Base-by-base conservation (phyloP, 2,888 invertebrate species). In the Emmelina monodactyla region DNA sequence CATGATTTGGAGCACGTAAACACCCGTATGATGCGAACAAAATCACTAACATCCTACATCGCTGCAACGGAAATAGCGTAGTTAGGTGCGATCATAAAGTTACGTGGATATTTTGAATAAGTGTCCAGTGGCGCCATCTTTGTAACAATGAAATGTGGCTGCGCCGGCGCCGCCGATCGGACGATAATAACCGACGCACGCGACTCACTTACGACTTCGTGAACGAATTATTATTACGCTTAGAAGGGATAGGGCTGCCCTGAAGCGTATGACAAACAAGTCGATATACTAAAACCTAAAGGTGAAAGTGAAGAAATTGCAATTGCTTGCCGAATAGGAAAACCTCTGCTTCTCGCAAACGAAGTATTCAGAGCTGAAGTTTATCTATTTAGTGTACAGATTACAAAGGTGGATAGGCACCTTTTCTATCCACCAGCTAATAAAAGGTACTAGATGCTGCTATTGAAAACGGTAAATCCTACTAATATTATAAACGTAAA, bases 101-200 rank as follows among this genome's bases (percentile, higher is more conserved):
- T 63, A 65, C 64, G 59, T 25, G 25, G 25, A 25, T 25, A 25
- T 25, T 62, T 60, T 56, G 58, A 68, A 64, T 65, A 62, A 61
- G 63, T 66, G 54, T 54, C 54, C 55, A 53, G 52, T 52, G 76
- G 73, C 78, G 76, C 73, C 76, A 64, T 60, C 58, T 60, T 72
- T 71, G 70, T 70, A 73, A 78, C 75, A 78, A 76, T 76, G 67
- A 71, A 66, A 62, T 37, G 37, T 30, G 11, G 31, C 14, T 11
- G 53, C 58, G 53, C 62, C 64, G 66, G 55, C 64, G 72, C 70
- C 76, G 75, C 71, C 71, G 61, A 66, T 53, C 59, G 55, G 54
- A 54, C 48, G 56, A 67, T 70, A 67, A 69, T 66, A 71, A 63
- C 61, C 62, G 43, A 55, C 58, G 62, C 66, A 66, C 62, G 62